These are phyloP conservation scores for Chloroceryle aenea DNA, from an alignment of 2,113 vertebrate genomes.

Conservation along the genomic window DNA sequence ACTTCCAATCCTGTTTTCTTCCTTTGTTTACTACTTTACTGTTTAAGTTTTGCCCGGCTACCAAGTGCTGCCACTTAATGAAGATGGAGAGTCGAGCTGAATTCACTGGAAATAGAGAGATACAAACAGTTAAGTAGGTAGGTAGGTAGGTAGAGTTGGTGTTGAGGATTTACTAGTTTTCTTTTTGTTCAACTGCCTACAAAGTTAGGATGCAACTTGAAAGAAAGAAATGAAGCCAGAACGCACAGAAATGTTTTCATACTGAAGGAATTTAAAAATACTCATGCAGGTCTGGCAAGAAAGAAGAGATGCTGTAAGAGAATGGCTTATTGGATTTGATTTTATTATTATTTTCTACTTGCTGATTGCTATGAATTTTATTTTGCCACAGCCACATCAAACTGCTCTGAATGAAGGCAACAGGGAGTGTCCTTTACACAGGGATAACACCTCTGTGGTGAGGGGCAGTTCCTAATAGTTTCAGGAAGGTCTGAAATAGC, in stretches of 20 bases:
- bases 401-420: accelerated
- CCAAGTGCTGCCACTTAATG: neutral
- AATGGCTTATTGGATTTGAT: neutral
- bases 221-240: neutral
- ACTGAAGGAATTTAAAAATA: neutral
- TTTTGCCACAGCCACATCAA: neutral
- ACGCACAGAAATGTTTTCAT: neutral
- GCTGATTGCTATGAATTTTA: neutral
- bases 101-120: neutral
- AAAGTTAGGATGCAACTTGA: neutral
- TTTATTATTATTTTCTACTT: neutral
- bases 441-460: neutral
- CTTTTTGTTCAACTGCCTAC: neutral
- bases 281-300: neutral
- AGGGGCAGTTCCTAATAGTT: neutral
- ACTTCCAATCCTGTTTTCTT: neutral
- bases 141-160: neutral
- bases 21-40: neutral
- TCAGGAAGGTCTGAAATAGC: neutral
- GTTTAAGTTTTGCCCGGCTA: constrained; percentile 10
- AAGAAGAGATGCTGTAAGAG: neutral
- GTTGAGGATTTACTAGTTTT: neutral
- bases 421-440: neutral
- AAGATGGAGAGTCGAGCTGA: neutral
- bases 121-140: neutral